These are phyloP conservation scores for Emydura subglobosa DNA, from an alignment of 2,113 vertebrate species.

Conservation along the genomic window DNA sequence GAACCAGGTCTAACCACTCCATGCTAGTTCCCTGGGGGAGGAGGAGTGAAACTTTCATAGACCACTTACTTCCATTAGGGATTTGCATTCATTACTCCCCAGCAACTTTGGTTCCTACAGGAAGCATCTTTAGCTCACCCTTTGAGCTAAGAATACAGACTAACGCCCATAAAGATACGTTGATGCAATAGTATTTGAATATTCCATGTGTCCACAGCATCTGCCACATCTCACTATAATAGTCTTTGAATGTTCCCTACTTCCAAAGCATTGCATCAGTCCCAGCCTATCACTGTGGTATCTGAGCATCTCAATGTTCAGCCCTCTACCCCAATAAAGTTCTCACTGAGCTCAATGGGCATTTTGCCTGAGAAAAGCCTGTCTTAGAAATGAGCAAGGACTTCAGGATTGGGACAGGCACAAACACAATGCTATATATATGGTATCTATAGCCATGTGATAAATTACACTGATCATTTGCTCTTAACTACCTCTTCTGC, in stretches of 20 bases:
- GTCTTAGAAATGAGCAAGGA: neutral
- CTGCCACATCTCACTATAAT: neutral
- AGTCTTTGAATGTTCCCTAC: neutral
- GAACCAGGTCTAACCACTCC: neutral
- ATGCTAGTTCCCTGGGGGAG: neutral
- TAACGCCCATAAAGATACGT: neutral
- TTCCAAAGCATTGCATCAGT: neutral
- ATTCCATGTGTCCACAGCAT: neutral
- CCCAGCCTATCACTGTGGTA: no score
- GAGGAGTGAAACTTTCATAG: neutral
- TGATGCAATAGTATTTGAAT: neutral
- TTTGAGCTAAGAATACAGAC: neutral
- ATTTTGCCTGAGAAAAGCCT: neutral
- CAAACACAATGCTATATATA: neutral
- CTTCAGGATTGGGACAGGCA: neutral
- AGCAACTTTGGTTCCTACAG: neutral
- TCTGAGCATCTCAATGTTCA: neutral
- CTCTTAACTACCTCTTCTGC: no score
- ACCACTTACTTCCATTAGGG: neutral
- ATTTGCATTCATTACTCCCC: neutral
- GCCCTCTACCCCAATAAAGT: neutral
- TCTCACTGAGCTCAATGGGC: neutral
- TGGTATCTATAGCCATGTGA: neutral
- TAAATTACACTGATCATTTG: no score
- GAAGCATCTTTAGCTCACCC: neutral